phyloP scores from a whole-genome alignment of 2,113 vertebrate species.

The Xyliphius kryptos region DNA sequence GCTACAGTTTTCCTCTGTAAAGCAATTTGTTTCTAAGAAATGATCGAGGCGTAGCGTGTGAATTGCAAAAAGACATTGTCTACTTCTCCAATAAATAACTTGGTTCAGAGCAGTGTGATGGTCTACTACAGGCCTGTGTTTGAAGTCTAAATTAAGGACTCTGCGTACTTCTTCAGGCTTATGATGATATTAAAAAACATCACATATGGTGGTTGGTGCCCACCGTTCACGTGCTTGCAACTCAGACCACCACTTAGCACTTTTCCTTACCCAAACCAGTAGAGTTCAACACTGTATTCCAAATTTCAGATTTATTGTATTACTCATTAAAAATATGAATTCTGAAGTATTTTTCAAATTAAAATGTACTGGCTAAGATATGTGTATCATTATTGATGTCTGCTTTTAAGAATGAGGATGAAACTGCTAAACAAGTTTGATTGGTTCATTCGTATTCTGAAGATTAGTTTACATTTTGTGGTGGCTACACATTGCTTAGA shows the following conservation, averaged over 20 bases:
- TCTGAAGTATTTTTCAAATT: conserved; percentile 67
- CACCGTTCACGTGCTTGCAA: conserved; percentile 34
- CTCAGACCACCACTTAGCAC: conserved; percentile 57
- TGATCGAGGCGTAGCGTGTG: conserved; percentile 8
- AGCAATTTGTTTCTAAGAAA: conserved; percentile 21
- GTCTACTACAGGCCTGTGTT: neutral
- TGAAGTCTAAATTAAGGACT: conserved; percentile 22
- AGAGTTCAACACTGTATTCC: conserved; percentile 58
- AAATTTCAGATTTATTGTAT: conserved; percentile 55
- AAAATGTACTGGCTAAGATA: conserved; percentile 57
- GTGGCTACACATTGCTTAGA: neutral
- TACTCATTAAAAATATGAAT: conserved; percentile 47
- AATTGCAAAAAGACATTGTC: conserved; percentile 1
- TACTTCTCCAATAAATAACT: too few relatives aligned
- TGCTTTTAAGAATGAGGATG: too few relatives aligned
- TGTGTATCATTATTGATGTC: too few relatives aligned
- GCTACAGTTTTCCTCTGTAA: conserved; percentile 26
- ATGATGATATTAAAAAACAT: conserved; percentile 52
- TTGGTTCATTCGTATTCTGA: neutral
- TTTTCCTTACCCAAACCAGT: conserved; percentile 57
- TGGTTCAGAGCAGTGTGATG: neutral
- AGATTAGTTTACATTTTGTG: neutral
- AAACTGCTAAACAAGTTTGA: too few relatives aligned
- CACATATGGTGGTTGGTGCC: conserved; percentile 45
- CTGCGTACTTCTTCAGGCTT: conserved; percentile 24